A percentile compares a stretch with the other conserved stretches of the same genome.
Evolutionary conservation across 2,113 vertebrate genomes (phyloP).

Genomic region (Dicaeum eximium): DNA sequence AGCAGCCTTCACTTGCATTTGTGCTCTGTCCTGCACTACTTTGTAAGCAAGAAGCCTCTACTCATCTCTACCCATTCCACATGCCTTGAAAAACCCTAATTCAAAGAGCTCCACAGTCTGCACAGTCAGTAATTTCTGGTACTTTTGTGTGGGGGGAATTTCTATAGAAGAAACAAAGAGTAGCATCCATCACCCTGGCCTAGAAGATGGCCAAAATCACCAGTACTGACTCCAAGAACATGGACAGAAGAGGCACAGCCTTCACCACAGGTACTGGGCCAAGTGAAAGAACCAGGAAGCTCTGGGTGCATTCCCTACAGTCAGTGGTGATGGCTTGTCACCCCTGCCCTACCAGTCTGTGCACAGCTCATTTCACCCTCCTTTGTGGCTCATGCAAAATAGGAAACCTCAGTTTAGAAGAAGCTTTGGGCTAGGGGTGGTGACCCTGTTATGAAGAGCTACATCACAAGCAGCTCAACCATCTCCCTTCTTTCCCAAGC

Average conservation of each 20-base stretch:
- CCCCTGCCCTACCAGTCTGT: not conserved
- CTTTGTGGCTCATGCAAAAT: not conserved
- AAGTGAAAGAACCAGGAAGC: not conserved
- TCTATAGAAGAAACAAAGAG: not conserved
- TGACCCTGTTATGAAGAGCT: not conserved
- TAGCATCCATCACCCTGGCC: not conserved
- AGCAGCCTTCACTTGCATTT: not conserved
- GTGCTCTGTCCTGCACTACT: not conserved
- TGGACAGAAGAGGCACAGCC: fast-evolving
- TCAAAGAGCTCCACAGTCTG: not conserved
- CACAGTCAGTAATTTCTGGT: not conserved
- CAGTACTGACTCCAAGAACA: not conserved
- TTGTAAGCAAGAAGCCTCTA: not conserved
- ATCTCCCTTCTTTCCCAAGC: not conserved
- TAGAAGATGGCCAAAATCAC: not conserved
- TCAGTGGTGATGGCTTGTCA: not conserved
- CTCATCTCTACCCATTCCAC: not conserved
- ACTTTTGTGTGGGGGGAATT: not conserved
- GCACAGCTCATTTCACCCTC: not conserved
- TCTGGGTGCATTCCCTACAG: not conserved
- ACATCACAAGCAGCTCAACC: not conserved
- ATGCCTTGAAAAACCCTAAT: not conserved
- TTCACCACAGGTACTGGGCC: not conserved
- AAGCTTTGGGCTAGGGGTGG: not conserved
- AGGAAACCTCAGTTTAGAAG: not conserved